These are phyloP conservation scores for Tenrec ecaudatus DNA, from an alignment of 2,113 vertebrate species.

Conservation along the genomic window DNA sequence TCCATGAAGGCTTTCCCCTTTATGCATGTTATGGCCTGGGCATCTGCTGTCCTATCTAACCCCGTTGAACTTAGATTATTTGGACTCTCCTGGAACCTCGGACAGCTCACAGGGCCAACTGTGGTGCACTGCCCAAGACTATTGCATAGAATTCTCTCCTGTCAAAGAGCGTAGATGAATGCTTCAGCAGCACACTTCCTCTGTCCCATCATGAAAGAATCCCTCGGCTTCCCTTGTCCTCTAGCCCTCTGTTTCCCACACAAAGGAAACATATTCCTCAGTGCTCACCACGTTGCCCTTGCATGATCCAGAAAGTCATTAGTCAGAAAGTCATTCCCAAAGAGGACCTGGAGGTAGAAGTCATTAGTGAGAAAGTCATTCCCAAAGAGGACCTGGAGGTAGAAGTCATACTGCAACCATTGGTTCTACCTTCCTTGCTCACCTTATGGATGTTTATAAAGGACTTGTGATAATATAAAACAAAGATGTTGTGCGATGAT, in stretches of 20 bases:
- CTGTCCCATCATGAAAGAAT: not conserved
- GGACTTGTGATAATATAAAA: not conserved
- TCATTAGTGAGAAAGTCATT: not conserved
- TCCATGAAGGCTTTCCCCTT: not conserved
- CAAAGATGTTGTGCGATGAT: not conserved
- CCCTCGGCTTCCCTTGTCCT: not conserved
- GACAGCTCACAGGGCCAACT: fast-evolving
- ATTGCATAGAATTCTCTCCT: not conserved
- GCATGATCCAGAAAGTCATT: not conserved
- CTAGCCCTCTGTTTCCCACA: not conserved
- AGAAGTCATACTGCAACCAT: not conserved
- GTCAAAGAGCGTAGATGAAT: not conserved
- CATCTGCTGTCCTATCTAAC: not conserved
- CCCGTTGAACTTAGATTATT: not conserved
- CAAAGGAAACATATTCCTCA: not conserved
- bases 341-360: too few relatives aligned
- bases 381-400: not conserved
- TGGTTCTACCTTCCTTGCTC: not conserved
- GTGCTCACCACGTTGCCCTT: not conserved
- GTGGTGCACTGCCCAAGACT: not conserved
- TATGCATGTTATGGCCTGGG: not conserved
- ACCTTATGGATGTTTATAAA: not conserved
- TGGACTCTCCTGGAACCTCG: not conserved
- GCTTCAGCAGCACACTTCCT: too few relatives aligned
- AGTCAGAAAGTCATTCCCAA: not conserved